Conservation (phyloP, 1,140 invertebrate genomes). For the Teleogryllus occipitalis region DNA sequence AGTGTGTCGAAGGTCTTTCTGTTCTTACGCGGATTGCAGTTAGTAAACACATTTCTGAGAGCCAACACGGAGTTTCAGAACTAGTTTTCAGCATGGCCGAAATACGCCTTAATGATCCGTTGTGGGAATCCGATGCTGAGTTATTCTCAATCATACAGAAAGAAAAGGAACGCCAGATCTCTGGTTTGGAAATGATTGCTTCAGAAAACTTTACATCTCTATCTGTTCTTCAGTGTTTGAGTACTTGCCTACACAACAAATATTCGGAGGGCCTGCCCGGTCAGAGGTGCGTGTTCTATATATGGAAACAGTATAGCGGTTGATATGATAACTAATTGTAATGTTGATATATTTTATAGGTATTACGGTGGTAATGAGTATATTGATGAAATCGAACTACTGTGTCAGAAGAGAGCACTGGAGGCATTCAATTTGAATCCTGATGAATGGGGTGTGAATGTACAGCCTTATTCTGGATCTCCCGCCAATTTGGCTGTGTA, state of each 20-base stretch:
- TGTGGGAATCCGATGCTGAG: constrained; percentile 68
- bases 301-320: not conserved
- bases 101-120: not conserved
- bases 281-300: constrained; percentile 51
- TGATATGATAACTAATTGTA: not conserved
- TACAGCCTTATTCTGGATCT: constrained; percentile 94
- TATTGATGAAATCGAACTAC: constrained; percentile 87
- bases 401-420: constrained; percentile 81
- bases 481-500: constrained; percentile 97
- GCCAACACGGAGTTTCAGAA: no score
- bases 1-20: no score
- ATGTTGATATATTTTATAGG: constrained; percentile 38
- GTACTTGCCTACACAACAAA: constrained; percentile 93
- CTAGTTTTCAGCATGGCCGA: no score
- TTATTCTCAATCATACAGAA: constrained; percentile 71
- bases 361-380: constrained; percentile 96
- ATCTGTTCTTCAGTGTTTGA: constrained; percentile 81
- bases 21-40: no score
- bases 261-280: constrained; percentile 94
- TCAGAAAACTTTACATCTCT: constrained; percentile 95
- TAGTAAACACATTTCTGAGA: no score
- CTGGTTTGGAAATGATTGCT: constrained; percentile 90
- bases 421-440: constrained; percentile 75
- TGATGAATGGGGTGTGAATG: constrained; percentile 94
- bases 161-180: constrained; percentile 79